Percentiles rank a stretch among this genome's conserved stretches.
Evolutionary conservation across 2,888 invertebrate genomes (phyloP).

Genomic region (Thelaira solivaga): DNA sequence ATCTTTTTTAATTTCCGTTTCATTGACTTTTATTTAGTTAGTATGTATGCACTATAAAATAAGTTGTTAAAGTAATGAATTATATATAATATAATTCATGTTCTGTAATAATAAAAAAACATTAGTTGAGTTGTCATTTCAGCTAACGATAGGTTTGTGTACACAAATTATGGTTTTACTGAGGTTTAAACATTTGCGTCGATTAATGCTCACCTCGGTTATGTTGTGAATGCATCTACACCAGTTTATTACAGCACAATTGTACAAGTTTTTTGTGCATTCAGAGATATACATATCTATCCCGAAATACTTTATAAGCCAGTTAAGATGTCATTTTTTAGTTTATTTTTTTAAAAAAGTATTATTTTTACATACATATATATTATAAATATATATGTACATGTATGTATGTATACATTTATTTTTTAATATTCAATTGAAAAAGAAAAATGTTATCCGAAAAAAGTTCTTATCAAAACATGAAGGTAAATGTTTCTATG

Average conservation of each 20-base stretch:
- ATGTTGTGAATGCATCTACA: constrained; percentile 45
- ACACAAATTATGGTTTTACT: too few relatives aligned
- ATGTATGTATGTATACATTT: background rate
- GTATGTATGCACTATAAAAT: too few relatives aligned
- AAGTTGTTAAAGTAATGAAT: too few relatives aligned
- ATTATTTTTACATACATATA: too few relatives aligned
- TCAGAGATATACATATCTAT: too few relatives aligned
- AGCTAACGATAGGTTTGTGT: too few relatives aligned
- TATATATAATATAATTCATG: too few relatives aligned
- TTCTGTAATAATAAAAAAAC: too few relatives aligned
- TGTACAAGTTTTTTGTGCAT: constrained; percentile 35
- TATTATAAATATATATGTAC: too few relatives aligned
- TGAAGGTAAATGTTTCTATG: constrained; percentile 56
- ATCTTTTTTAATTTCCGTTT: too few relatives aligned
- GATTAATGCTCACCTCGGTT: constrained; percentile 31
- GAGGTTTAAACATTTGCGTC: background rate
- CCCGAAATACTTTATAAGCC: constrained; percentile 28
- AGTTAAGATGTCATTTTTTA: constrained; percentile 30
- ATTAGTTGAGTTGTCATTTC: too few relatives aligned
- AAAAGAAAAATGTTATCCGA: constrained; percentile 42
- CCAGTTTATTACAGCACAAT: constrained; percentile 26
- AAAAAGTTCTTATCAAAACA: constrained; percentile 56
- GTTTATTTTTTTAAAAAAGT: background rate
- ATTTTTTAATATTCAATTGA: background rate
- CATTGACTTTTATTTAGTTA: too few relatives aligned